Evolutionary conservation across 2,888 invertebrate species (phyloP), one percentile per base, ranked within the genome.

Genomic region (Parasteatoda lunata): DNA sequence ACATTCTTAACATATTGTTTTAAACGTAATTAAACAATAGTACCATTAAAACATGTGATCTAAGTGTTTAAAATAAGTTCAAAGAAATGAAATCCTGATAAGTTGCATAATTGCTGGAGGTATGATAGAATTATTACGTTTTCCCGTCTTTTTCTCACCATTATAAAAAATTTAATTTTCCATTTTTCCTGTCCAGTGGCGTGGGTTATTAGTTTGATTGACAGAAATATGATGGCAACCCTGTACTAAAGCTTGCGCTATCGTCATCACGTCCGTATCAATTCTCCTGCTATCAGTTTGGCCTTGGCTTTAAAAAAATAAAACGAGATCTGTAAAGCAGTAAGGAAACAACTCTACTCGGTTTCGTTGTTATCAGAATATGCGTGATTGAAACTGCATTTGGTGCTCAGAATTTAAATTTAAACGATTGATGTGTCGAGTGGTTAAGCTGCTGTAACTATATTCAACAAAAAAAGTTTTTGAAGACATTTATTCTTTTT

Each of bases 211-310:
- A 70, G 83, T 83, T 83, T 85, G 85, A 85, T 69, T 85, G 85
- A 76, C 85, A 65, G 76, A 48, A 52, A 64, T 6, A 45, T 71
- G 52, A 75, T 51, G 79, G 85, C 85, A 85, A 85, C 85, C 85
- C 85, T 79, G 54, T 13, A 15, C 68, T 8, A n/a, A 15, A 59
- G 68, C 69, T 69, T 48, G 69, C 47, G 76, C 45, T 85, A 85
- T 85, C 80, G 85, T 15, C 75, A 76, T 85, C 85, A 85, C 85
- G 85, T 85, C 76, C 85, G 85, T 72, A 77, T 72, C 84, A 72
- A 71, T 77, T 83, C 77, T 51, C 78, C 77, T 79, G 78, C 75
- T 84, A 79, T 85, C 85, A 79, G 79, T 65, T 73, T 80, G 85
- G 79, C 85, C 85, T 84, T 84, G 84, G 84, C 75, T 72, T 59